Conservation (phyloP, 2,888 invertebrate species). For the Rotaria magnacalcarata region DNA sequence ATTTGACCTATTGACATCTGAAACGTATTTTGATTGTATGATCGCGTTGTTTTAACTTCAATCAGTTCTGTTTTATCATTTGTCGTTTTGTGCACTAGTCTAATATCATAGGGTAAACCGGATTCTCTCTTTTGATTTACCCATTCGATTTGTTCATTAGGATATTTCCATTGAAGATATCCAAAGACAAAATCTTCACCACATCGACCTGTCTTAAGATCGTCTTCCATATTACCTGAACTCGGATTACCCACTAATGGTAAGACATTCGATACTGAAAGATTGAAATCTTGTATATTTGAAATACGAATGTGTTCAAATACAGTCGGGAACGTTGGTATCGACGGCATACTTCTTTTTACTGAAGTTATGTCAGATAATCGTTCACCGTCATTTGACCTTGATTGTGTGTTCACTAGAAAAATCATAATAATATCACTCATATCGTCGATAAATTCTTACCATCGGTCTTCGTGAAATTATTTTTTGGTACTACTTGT, state of each 20-base stretch:
- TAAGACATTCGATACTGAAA: too few species aligned
- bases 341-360: too few species aligned
- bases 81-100: not conserved
- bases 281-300: too few species aligned
- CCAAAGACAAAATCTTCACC: not conserved
- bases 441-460: too few species aligned
- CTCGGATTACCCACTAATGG: too few species aligned
- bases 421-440: too few species aligned
- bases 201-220: not conserved
- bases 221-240: not conserved
- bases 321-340: too few species aligned
- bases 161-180: not conserved
- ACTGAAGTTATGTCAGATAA: too few species aligned
- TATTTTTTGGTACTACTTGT: too few species aligned
- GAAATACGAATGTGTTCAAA: not conserved
- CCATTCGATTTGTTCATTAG: not conserved
- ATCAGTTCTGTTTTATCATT: not conserved
- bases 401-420: too few species aligned
- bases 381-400: too few species aligned
- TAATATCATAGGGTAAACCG: not conserved
- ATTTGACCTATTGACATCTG: not conserved
- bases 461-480: too few species aligned
- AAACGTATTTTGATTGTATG: not conserved
- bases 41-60: not conserved
- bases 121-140: not conserved